Base-by-base conservation (phyloP, 2,797 vertebrate species). In the Monodelphis domestica region DNA sequence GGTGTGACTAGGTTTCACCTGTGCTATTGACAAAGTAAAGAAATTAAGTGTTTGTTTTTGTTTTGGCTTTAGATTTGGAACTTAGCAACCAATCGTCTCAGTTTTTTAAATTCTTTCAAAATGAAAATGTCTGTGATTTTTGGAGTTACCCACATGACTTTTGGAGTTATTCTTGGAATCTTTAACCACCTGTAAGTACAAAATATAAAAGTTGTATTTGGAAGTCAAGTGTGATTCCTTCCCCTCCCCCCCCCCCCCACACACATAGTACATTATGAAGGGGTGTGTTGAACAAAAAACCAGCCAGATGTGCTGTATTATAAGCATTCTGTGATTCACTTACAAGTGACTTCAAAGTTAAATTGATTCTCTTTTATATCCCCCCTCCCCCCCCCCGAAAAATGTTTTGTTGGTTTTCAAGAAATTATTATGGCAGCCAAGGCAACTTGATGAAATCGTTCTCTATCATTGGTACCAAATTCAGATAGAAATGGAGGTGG, bases 71-170 rank as follows among this genome's bases (percentile, higher is more conserved):
- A 99, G 99, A 99, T 99, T n/a, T 99, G 99, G 99, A 99, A 99
- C 98, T 98, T 99, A 98, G 99, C 99, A 6, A 99, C 98, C 95
- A 99, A 99, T 95, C 99, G 99, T 1, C 99, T 99, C 95, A 99
- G 98, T 92, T 99, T 99, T 97, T 98, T 99, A 91, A 99, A 99
- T 98, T 99, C 99, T 26, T 99, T 99, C 98, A 99, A 99, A 98
- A 99, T 99, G 99, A 99, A 99, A 98, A 99, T 99, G 99, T 99
- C 99, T 2, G 98, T 99, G 94, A 98, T 99, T 95, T 98, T 99
- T 24, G 99, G 99, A 28, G 98, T 99, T 89, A 95, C 98, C 93
- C 99, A 99, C 98, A 99, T 99, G 99, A 99, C 98, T 30, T 99
- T 99, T 92, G 99, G 99, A 89, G 99, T 99, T 94, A 95, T 99